Conservation (phyloP, 2,888 invertebrate genomes). For the Agrotis exclamationis region DNA sequence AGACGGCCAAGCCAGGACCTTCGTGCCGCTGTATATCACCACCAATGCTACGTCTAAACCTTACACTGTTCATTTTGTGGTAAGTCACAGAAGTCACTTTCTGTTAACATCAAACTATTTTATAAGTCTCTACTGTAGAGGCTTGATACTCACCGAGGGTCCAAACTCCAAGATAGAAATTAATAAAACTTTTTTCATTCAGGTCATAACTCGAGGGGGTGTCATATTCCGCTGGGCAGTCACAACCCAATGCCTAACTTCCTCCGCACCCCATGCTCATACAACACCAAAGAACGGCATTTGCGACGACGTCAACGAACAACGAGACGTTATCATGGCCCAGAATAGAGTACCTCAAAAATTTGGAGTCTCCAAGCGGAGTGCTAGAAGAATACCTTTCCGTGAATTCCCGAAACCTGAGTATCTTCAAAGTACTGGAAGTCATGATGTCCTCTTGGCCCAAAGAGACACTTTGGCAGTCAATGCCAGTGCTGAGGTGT, state of each 20-base stretch:
- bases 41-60: constrained; percentile 68
- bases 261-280: constrained; percentile 73
- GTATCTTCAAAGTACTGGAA: background rate
- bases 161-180: background rate
- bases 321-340: constrained; percentile 26
- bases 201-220: constrained; percentile 88
- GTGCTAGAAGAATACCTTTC: background rate
- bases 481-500: constrained; percentile 67
- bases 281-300: constrained; percentile 74
- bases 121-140: background rate
- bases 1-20: constrained; percentile 72
- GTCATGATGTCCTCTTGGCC: constrained; percentile 39
- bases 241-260: constrained; percentile 85
- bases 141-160: too few species aligned
- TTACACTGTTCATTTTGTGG: constrained; percentile 86
- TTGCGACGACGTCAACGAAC: constrained; percentile 67
- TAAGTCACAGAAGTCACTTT: constrained; percentile 60
- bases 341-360: constrained; percentile 17
- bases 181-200: constrained; percentile 5
- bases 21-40: constrained; percentile 82
- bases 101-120: background rate
- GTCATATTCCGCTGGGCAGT: constrained; percentile 88
- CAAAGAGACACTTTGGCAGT: constrained; percentile 28
- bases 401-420: background rate
- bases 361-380: background rate